These are phyloP conservation scores for Maniola hyperantus DNA, from an alignment of 2,888 invertebrate genomes.

Conservation along the genomic window DNA sequence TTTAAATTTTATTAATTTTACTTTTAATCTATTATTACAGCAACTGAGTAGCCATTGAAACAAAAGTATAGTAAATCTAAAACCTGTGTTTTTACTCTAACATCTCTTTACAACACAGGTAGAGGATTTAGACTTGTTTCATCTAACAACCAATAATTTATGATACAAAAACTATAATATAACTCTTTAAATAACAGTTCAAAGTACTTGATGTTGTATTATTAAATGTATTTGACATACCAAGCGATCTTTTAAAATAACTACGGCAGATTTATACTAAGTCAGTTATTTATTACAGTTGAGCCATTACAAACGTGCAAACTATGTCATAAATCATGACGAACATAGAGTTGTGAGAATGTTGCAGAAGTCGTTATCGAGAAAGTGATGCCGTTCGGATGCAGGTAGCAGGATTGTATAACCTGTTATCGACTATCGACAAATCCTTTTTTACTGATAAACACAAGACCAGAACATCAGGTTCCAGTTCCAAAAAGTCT, in stretches of 20 bases:
- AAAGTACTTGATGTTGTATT: not conserved
- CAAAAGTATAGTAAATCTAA: not conserved
- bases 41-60: constrained; percentile 1
- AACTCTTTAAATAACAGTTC: constrained; percentile 5
- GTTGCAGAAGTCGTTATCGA: too few species aligned
- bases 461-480: too few species aligned
- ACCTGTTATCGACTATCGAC: too few species aligned
- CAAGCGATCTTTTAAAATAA: constrained; percentile 4
- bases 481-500: too few species aligned
- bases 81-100: not conserved
- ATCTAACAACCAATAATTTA: not conserved
- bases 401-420: too few species aligned
- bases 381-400: too few species aligned
- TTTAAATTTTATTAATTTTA: constrained; percentile 3
- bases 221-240: constrained; percentile 5
- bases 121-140: not conserved
- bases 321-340: too few species aligned
- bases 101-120: not conserved
- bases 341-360: too few species aligned
- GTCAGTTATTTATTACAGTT: too few species aligned
- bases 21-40: not conserved
- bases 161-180: constrained; percentile 11
- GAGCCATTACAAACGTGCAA: too few species aligned
- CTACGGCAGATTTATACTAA: not conserved
- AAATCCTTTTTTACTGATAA: too few species aligned